Evolutionary conservation across 2,113 vertebrate species (phyloP), one percentile per base, ranked within the genome.

Genomic region (Willisornis vidua): DNA sequence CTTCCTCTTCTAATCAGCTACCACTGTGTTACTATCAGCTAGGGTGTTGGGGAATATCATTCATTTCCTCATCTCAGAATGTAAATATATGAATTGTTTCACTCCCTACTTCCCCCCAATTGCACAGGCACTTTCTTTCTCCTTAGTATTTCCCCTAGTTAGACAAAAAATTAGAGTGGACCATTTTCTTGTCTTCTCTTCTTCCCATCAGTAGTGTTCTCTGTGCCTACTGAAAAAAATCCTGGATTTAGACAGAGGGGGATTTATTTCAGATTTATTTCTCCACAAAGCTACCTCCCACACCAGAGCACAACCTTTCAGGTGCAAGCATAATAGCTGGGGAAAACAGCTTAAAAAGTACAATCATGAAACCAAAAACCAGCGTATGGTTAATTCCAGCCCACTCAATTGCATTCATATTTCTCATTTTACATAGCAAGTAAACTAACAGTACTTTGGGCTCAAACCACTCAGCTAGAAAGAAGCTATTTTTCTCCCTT

Each of bases 1-100:
- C 54, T 96, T 97, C 94, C 96, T 92, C 87, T 91, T 75, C 70
- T 96, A 92, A 96, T 96, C 94, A 96, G 87, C 91, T 85, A 91
- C 87, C 67, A 91, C 96, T 95, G 74, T 95, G 84, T 83, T 87
- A 61, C 62, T 62, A 76, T 85, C 89, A 85, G 7, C 81, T 46
- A 76, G 70, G 62, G 46, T 72, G 74, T 33, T 87, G 80, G 41
- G 12, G 48, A 85, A 71, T 37, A 89, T 39, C 1, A 79, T 72
- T 87, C 31, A 79, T 82, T 96, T 96, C 87, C 74, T 87, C 58
- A 79, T 91, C 31, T 80, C 74, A 73, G 63, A 93, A 87, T 65
- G 58, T 63, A 87, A 92, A 84, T 76, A 57, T 25, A 33, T 29
- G 43, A 59, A 57, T 85, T 82, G 10, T 75, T 95, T 87, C 41